Percentiles rank a stretch among this genome's conserved stretches.
These are phyloP conservation scores for Iphiclides podalirius DNA, from an alignment of 2,888 invertebrate species.

Conservation along the genomic window DNA sequence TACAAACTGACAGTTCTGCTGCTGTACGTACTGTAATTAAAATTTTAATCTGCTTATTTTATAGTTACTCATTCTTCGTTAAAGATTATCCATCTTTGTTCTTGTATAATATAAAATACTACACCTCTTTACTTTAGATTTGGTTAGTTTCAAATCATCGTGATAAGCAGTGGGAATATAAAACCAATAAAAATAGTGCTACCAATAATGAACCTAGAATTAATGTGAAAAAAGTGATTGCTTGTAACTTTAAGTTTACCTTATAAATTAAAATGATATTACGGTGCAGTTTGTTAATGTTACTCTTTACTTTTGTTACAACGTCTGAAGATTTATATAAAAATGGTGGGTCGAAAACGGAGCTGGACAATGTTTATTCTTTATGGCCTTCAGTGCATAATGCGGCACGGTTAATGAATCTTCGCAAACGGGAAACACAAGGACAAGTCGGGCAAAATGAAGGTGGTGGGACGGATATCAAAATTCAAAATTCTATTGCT, in stretches of 20 bases:
- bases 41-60: too few relatives aligned
- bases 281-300: constrained; percentile 46
- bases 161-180: neutral
- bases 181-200: too few relatives aligned
- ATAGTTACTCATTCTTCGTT: neutral
- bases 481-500: constrained; percentile 5
- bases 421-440: constrained; percentile 40
- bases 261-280: constrained; percentile 49
- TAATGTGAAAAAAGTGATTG: constrained; percentile 7
- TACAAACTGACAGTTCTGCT: too few relatives aligned
- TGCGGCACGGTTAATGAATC: constrained; percentile 41
- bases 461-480: constrained; percentile 22
- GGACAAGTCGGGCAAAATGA: constrained; percentile 21
- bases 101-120: neutral
- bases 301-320: constrained; percentile 46
- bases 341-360: constrained; percentile 33
- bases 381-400: constrained; percentile 59
- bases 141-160: constrained; percentile 5
- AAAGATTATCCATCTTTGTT: neutral
- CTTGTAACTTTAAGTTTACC: too few relatives aligned
- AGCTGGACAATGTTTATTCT: constrained; percentile 44
- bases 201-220: constrained; percentile 10
- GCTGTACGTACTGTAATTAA: too few relatives aligned
- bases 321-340: constrained; percentile 39
- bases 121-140: constrained; percentile 2